Base-by-base conservation (phyloP, 2,888 invertebrate species). In the Stenchaetothrips biformis region DNA sequence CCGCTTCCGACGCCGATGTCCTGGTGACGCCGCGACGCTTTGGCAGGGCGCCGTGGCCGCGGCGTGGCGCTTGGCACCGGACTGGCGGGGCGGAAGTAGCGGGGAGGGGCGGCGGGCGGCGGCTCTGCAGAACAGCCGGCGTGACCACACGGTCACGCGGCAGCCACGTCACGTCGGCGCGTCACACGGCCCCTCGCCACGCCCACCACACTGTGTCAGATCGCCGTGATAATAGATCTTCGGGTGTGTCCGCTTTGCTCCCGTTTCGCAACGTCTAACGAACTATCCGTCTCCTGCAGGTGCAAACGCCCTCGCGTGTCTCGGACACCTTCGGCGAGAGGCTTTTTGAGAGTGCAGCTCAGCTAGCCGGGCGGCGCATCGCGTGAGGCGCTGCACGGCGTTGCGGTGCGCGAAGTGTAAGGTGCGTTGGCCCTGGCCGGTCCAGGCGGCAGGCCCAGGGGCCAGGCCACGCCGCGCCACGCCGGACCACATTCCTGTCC, bases 391-490 rank as follows among this genome's bases (percentile, higher is more conserved):
- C 7, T 16, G 21, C 11, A 25, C 16, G 53, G 67, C 67, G 67
- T 74, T 7, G 11, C n/a, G 67, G 67, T 74, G 67, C 67, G 67
- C 67, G 67, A 74, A 74, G 67, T 74, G 67, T 74, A 74, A 74
- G 67, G 67, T 74, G 67, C 67, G 67, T 25, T 21, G 67, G n/a
- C 21, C 67, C 67, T n/a, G n/a, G n/a, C 62, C 62, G 62, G 67
- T 21, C 21, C 67, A 7, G 62, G 9, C 21, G 67, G 37, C 37
- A 37, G 37, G 37, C 37, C 67, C 67, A 21, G 67, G 7, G 21
- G 53, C 53, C 53, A 53, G 16, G 53, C 53, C 8, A 0, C 53
- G 8, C 53, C 8, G 13, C 53, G 8, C 53, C 53, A 11, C 13
- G 53, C 53, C 11, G 13, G 16, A 13, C 53, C 53, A 53, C 8